Percentiles rank a stretch among this genome's conserved stretches.
Evolutionary conservation across 2,888 invertebrate genomes (phyloP).

Genomic region (Lithophane semibrunnea): DNA sequence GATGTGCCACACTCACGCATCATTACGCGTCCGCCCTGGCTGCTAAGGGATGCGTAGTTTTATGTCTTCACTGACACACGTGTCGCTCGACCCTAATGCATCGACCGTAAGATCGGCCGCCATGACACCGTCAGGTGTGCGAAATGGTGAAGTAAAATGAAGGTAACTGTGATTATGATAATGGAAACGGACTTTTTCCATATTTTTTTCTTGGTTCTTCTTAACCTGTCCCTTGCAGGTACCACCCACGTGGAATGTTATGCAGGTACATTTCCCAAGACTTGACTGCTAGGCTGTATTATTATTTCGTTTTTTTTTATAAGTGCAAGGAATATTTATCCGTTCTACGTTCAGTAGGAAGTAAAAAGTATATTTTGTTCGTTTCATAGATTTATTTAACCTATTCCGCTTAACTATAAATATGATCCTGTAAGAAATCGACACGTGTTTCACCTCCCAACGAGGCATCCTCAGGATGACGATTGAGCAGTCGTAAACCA

Average conservation of each 20-base stretch:
- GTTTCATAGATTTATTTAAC: too few species aligned
- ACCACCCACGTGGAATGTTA: too few species aligned
- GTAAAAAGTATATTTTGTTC: too few species aligned
- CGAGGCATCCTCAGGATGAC: too few species aligned
- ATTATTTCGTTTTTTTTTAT: too few species aligned
- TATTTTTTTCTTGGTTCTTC: not conserved
- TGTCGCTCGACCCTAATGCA: conserved; percentile 33
- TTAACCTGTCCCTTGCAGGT: not conserved
- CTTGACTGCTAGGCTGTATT: not conserved
- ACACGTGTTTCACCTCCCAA: too few species aligned
- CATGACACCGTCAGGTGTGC: conserved; percentile 13
- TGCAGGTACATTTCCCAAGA: not conserved
- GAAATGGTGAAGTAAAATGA: not conserved
- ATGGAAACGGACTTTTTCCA: conserved; percentile 5
- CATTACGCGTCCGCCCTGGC: not conserved
- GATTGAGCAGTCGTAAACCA: too few species aligned
- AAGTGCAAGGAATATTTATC: not conserved
- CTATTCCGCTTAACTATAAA: too few species aligned
- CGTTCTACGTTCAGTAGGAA: not conserved
- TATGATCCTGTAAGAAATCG: too few species aligned
- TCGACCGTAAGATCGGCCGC: conserved; percentile 14
- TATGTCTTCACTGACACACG: conserved; percentile 54
- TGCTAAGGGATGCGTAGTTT: conserved; percentile 28
- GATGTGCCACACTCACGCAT: conserved; percentile 3
- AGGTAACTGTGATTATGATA: conserved; percentile 18